Conservation (phyloP, 1,140 invertebrate genomes). For the Eciton burchellii region DNA sequence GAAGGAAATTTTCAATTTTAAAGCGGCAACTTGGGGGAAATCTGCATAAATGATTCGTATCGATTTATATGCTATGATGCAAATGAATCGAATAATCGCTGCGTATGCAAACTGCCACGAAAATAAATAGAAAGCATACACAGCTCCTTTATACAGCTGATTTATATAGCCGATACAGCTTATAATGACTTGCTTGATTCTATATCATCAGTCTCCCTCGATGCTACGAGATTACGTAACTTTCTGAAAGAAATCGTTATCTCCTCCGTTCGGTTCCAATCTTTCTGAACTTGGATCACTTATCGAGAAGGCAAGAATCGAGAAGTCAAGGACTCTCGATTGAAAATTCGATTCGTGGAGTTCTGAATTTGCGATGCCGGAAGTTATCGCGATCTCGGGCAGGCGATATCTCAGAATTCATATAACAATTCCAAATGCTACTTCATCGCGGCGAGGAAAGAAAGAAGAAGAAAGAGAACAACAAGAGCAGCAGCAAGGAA, state of each 20-base stretch:
- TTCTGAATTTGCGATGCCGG: too few species aligned
- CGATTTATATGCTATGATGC: background rate
- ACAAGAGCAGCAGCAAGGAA: background rate
- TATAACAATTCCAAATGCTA: background rate
- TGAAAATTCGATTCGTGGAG: too few species aligned
- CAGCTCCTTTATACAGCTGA: background rate
- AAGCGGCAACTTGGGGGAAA: background rate
- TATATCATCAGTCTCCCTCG: too few species aligned
- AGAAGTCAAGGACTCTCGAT: too few species aligned
- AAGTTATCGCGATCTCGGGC: too few species aligned
- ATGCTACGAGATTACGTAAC: too few species aligned
- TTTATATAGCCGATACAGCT: background rate
- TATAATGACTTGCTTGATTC: background rate
- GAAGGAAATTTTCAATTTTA: background rate
- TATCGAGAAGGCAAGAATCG: background rate
- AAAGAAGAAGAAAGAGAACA: too few species aligned
- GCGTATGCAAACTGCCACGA: background rate
- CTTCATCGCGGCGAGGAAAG: too few species aligned
- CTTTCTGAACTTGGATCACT: too few species aligned
- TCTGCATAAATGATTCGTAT: background rate
- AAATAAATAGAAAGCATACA: background rate
- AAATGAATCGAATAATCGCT: background rate
- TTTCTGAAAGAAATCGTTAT: background rate
- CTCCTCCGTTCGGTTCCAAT: background rate
- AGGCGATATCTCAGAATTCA: too few species aligned